Evolutionary conservation across 2,888 invertebrate genomes (phyloP), one percentile per base, ranked within the genome.

Genomic region (Cistogaster globosa): DNA sequence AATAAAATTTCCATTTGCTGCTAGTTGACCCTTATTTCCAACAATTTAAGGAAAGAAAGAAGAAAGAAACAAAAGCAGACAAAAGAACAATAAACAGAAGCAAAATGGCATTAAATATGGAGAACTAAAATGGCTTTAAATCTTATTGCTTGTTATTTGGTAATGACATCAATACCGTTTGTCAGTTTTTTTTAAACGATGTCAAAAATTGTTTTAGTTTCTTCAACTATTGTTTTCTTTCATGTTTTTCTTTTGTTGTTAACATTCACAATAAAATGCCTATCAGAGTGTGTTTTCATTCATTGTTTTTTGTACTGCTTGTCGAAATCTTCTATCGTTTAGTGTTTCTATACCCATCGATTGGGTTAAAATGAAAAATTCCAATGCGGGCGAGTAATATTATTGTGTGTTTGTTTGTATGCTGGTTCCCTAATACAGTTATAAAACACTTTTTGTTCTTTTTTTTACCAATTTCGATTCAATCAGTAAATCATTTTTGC

Each of bases 301-400:
- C 51, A 32, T 48, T 2, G 12, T 38, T 62, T 22, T 38, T 51
- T 62, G 32, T 36, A 20, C 4, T 18, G 48, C 16, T 58, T 20
- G 14, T 48, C 26, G 55, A 11, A 11, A 1, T 12, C 14, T 67
- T 14, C 16, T 58, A 11, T 51, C n/a, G 9, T n/a, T 36, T 20
- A 53, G 6, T 53, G 62, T 7, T 55, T 74, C 14, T 6, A 16
- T 38, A 67, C 32, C 32, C n/a, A 48, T 67, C 57, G 67, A 48
- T 76, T 51, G 48, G 53, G 18, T 55, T 69, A 45, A 20, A 58
- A 58, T 58, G 20, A 51, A 67, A 77, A 53, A 53, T 69, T 18
- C 26, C 32, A n/a, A 62, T 69, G 45, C 18, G 69, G 55, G 42
- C 26, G 60, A 62, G n/a, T 69, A 53, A 16, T 3, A n/a, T 26